phyloP scores from a whole-genome alignment of 2,888 invertebrate species.

The Geophilus truncorum region DNA sequence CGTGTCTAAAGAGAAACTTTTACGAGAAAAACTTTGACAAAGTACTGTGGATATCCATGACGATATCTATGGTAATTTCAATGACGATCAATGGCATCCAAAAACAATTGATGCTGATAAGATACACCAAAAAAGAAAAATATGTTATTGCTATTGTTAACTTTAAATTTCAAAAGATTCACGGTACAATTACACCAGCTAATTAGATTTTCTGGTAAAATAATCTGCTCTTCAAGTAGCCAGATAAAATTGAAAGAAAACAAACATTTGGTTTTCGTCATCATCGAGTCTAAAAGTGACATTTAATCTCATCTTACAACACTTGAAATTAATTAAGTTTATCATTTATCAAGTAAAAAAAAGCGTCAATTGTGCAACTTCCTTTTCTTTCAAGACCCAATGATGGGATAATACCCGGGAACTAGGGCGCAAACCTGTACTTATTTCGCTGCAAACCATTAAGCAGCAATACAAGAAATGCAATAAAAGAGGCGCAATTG shows the following conservation, averaged over 20 bases:
- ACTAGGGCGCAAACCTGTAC: neutral
- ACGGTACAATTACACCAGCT: neutral
- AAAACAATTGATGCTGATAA: no score
- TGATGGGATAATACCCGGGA: neutral
- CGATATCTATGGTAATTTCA: no score
- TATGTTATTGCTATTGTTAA: neutral
- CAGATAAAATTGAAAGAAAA: neutral
- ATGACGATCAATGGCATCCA: no score
- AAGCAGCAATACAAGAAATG: neutral
- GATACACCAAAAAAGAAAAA: no score
- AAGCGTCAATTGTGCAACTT: neutral
- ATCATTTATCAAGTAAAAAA: neutral
- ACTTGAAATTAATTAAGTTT: slow-evolving; percentile 1
- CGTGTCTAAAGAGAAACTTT: no score
- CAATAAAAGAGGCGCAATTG: neutral
- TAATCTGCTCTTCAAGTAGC: neutral
- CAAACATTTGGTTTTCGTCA: slow-evolving; percentile 12
- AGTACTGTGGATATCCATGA: no score
- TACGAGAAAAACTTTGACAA: no score
- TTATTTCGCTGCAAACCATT: neutral
- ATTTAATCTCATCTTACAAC: neutral
- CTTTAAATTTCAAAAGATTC: neutral
- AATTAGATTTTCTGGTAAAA: neutral
- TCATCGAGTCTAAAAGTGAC: neutral
- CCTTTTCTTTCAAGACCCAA: neutral